Evolutionary conservation across 2,888 invertebrate genomes (phyloP).

Genomic region (Tipula vernalis): DNA sequence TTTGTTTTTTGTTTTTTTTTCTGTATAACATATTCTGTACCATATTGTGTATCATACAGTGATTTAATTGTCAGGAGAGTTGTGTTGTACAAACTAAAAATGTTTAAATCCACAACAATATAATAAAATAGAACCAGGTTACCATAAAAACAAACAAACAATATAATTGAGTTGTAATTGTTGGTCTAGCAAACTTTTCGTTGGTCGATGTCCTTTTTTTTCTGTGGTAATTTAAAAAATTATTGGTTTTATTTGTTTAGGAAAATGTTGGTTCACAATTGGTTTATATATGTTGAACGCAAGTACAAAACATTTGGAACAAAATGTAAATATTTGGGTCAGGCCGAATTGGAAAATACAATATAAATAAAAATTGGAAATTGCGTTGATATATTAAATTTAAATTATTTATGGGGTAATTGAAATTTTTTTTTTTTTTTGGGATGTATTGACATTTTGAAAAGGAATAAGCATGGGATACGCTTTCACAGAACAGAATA

Average conservation of each 20-base stretch:
- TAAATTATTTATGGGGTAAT: not conserved
- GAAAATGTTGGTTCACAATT: not conserved
- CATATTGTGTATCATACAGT: not conserved
- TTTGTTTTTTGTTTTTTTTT: too few relatives aligned
- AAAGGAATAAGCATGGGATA: too few relatives aligned
- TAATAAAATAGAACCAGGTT: not conserved
- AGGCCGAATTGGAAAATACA: not conserved
- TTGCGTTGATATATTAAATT: not conserved
- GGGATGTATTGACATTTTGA: too few relatives aligned
- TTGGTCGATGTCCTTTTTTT: not conserved
- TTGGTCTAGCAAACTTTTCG: not conserved
- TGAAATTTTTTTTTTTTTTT: not conserved
- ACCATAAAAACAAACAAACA: not conserved
- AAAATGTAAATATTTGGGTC: not conserved
- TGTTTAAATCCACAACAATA: not conserved
- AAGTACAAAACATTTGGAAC: not conserved
- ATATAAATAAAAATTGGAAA: not conserved
- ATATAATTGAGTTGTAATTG: not conserved
- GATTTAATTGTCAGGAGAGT: not conserved
- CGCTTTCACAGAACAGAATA: too few relatives aligned
- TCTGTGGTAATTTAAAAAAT: not conserved
- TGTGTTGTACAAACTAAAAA: not conserved
- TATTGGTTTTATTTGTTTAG: not conserved
- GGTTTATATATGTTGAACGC: not conserved
- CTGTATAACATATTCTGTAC: not conserved